Evolutionary conservation across 2,113 vertebrate genomes (phyloP).

Genomic region (Ammodytes marinus): DNA sequence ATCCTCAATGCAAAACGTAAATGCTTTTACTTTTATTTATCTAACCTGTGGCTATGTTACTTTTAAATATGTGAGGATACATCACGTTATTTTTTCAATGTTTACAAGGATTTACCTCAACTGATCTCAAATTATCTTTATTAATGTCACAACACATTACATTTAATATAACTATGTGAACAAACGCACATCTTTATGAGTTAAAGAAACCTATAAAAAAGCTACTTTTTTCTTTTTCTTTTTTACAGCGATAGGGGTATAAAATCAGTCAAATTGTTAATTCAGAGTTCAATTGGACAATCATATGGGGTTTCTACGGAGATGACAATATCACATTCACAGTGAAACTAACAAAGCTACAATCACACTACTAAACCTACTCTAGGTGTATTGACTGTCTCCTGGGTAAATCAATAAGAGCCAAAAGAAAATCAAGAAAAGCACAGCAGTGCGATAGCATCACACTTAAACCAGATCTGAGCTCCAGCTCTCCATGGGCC

Average conservation of each 20-base stretch:
- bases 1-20: no score
- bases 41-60: no score
- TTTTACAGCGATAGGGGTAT: not conserved
- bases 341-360: not conserved
- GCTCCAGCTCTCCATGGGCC: constrained; percentile 57
- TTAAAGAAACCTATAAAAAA: not conserved
- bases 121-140: no score
- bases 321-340: not conserved
- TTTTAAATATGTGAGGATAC: no score
- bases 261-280: not conserved
- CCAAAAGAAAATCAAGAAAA: constrained; percentile 6
- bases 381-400: constrained; percentile 32
- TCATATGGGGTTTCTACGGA: not conserved
- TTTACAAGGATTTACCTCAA: no score
- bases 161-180: not conserved
- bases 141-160: no score
- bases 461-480: constrained; percentile 57
- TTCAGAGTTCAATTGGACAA: not conserved
- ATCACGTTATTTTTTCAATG: no score
- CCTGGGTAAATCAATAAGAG: constrained; percentile 31
- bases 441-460: constrained; percentile 70
- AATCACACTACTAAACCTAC: constrained; percentile 4
- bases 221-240: not conserved
- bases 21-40: no score
- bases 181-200: not conserved